A percentile compares a stretch with the other conserved stretches of the same genome.
Evolutionary conservation across 2,888 invertebrate genomes (phyloP).

Genomic region (Formica aserva): DNA sequence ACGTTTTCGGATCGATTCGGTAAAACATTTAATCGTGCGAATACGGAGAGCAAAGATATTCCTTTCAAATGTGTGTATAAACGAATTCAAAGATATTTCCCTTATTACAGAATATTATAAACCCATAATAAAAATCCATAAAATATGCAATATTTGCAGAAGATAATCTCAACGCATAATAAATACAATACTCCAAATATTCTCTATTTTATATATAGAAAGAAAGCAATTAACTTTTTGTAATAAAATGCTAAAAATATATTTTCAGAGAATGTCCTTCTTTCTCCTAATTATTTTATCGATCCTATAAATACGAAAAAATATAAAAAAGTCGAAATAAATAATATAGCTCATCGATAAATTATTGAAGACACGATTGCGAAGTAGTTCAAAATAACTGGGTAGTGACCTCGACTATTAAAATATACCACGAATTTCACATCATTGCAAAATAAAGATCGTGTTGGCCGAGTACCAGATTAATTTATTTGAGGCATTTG

Average conservation of each 20-base stretch:
- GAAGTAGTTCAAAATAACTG: background rate
- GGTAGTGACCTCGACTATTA: background rate
- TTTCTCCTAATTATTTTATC: background rate
- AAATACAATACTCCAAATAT: background rate
- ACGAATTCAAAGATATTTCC: background rate
- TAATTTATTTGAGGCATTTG: background rate
- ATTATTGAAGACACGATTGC: background rate
- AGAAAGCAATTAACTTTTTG: background rate
- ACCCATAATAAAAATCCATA: background rate
- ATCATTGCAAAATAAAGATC: background rate
- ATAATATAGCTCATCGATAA: background rate
- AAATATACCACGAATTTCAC: background rate
- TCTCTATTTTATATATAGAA: background rate
- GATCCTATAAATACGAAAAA: background rate
- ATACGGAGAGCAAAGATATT: slow-evolving; percentile 15
- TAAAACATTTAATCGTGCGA: slow-evolving; percentile 36
- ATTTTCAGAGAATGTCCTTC: background rate
- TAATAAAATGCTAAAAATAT: background rate
- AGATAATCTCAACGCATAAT: background rate
- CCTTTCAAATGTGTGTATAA: background rate
- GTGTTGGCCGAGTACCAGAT: background rate
- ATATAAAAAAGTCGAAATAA: background rate
- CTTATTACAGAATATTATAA: slow-evolving; percentile 12
- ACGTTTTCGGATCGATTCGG: slow-evolving; percentile 45
- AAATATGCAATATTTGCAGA: background rate